Evolutionary conservation across 2,888 invertebrate genomes (phyloP), one percentile per base, ranked within the genome.

Genomic region (Teleogryllus oceanicus): DNA sequence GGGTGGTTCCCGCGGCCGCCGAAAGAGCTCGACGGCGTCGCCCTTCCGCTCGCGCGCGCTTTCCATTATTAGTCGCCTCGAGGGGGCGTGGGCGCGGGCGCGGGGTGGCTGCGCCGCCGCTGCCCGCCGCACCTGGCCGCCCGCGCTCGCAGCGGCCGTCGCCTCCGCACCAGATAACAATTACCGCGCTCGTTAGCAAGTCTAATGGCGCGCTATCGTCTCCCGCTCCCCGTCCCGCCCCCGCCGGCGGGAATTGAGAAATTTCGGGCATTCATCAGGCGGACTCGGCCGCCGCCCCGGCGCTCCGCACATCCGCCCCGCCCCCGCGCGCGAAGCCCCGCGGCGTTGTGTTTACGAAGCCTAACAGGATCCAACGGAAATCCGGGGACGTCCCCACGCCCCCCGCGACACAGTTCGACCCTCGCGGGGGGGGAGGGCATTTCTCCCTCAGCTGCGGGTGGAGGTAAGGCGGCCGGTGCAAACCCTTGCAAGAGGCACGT

Each of bases 251-350:
- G 62, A 62, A 62, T 62, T 62, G 62, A 62, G 62, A 62, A 62
- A 62, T 62, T 62, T 62, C 62, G 62, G 62, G 62, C 62, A 62
- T 62, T 62, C 62, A 62, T 62, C 62, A 62, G n/a, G 62, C 62
- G 62, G 62, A 62, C 62, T 62, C 37, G 37, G 37, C 4, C 37
- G 1, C 4, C 37, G 37, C 37, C 37, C 37, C 21, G 21, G 21
- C 21, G 21, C 21, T 21, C 21, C 21, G 21, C 21, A 21, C 62
- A 2, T 11, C 62, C 62, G 16, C 62, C 8, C 62, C 12, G 62
- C 13, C 16, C 13, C 62, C 4, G 5, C 62, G 13, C 62, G 62
- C 62, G 62, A 62, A 62, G 62, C 62, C 62, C 62, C 62, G 62
- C 62, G 62, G 62, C 8, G 62, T n/a, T 62, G 62, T 62, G 62